Evolutionary conservation across 2,797 vertebrate species (phyloP), one percentile per base, ranked within the genome.

Genomic region (Coendou prehensilis): DNA sequence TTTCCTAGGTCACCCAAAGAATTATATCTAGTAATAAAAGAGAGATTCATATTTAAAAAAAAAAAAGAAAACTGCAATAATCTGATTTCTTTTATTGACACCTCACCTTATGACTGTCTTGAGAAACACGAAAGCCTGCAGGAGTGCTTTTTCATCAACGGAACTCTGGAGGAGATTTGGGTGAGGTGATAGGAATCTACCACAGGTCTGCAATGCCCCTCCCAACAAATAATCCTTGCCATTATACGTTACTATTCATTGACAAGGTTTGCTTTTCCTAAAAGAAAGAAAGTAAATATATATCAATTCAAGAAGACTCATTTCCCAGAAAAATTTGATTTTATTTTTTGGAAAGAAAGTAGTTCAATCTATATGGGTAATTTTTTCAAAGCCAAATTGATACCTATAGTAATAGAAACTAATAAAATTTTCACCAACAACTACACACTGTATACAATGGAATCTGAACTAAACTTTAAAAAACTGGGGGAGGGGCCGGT

Each of bases 331-430:
- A 90, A 90, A 69, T 61, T 91, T 37, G 64, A 17, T 85, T 18
- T 20, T 13, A 50, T 95, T 81, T 63, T 82, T 79, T 28, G 17
- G 47, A 89, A 92, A 52, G 15, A 95, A 85, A 83, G 22, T 15
- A 67, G 59, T 2, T 78, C 23, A 89, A 52, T 56, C n/a, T 76
- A 41, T 9, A n/a, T 82, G 37, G 50, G 5, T 33, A 73, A 75
- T 9, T 71, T 85, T 96, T 83, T 84, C 52, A 80, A 61, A 52
- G n/a, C 14, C 59, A 87, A 93, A 17, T 20, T 67, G 23, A 87
- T 67, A 92, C n/a, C 6, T 81, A 86, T 75, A 45, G 33, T n/a
- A 85, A 67, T 23, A 14, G 30, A 89, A 94, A 80, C 18, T 54
- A 88, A 71, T 81, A 91, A 89, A 73, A n/a, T 56, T 3, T 75